phyloP scores from a whole-genome alignment of 2,797 vertebrate species.

The Hyperoplus immaculatus region DNA sequence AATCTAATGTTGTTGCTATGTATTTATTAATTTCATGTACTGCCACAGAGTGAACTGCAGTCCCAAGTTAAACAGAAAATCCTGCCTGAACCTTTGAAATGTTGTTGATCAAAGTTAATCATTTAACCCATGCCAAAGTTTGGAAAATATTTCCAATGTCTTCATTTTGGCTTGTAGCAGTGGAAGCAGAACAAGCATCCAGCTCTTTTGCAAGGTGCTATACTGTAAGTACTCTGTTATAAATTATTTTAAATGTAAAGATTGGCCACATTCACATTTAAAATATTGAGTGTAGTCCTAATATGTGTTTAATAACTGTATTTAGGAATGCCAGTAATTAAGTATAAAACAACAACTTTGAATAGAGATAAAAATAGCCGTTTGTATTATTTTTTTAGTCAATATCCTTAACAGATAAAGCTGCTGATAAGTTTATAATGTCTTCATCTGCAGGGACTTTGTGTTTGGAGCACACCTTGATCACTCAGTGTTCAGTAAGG shows the following conservation, averaged over 20 bases:
- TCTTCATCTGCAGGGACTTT: constrained; percentile 61
- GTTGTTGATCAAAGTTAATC: constrained; percentile 62
- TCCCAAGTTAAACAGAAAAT: constrained; percentile 52
- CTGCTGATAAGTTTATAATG: constrained; percentile 57
- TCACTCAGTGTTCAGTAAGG: constrained; percentile 51
- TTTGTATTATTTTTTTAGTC: constrained; percentile 13
- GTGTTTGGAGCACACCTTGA: constrained; percentile 60
- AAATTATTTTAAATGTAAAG: neutral
- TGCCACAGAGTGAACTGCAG: constrained; percentile 9
- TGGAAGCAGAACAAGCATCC: constrained; percentile 38
- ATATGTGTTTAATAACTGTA: constrained; percentile 12
- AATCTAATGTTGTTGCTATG: constrained; percentile 25
- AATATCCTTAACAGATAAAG: constrained; percentile 23
- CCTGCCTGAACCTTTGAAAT: constrained; percentile 45
- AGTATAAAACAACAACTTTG: neutral
- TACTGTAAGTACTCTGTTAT: constrained; percentile 35
- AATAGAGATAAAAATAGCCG: neutral
- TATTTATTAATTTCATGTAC: constrained; percentile 41
- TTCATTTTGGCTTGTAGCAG: constrained; percentile 45
- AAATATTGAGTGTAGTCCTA: neutral
- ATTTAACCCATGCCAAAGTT: constrained; percentile 32
- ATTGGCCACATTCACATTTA: constrained; percentile 4
- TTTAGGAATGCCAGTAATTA: neutral
- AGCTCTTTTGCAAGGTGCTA: constrained; percentile 24
- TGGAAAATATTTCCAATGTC: constrained; percentile 48